Percentiles rank a stretch among this genome's conserved stretches.
Conservation (phyloP, 2,797 vertebrate species). For the Phrynocephalus guinanensis region DNA sequence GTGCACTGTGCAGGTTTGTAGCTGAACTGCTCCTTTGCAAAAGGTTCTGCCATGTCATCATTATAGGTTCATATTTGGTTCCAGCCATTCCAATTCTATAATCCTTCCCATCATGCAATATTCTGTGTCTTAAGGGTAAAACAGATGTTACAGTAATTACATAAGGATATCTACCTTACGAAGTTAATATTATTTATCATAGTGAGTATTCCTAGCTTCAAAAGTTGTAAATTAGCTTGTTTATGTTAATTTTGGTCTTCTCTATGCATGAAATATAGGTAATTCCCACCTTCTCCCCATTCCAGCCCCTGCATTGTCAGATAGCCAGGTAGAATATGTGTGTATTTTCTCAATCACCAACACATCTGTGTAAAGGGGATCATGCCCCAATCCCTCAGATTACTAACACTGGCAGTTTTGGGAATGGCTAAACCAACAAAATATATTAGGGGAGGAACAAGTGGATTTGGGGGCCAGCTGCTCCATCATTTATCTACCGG, state of each 20-base stretch:
- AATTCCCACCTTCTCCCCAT: not conserved
- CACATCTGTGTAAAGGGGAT: not conserved
- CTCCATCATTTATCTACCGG: too few relatives aligned
- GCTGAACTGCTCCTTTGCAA: not conserved
- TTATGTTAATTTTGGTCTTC: not conserved
- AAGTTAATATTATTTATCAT: too few relatives aligned
- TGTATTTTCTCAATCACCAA: not conserved
- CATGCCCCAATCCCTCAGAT: not conserved
- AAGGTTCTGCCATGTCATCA: not conserved
- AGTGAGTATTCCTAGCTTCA: too few relatives aligned
- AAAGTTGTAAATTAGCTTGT: too few relatives aligned
- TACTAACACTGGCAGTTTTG: too few relatives aligned
- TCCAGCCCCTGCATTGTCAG: not conserved
- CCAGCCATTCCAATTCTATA: not conserved
- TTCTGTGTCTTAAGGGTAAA: not conserved
- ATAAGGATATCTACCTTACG: too few relatives aligned
- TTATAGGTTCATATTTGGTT: not conserved
- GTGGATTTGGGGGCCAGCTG: too few relatives aligned
- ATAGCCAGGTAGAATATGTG: not conserved
- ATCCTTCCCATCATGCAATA: not conserved
- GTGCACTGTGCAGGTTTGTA: not conserved
- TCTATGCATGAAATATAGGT: not conserved
- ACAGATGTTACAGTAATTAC: too few relatives aligned
- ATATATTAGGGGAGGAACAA: too few relatives aligned
- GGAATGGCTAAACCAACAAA: too few relatives aligned